Evolutionary conservation across 2,888 invertebrate genomes (phyloP), one percentile per base, ranked within the genome.

Genomic region (Neoscelio sp.): DNA sequence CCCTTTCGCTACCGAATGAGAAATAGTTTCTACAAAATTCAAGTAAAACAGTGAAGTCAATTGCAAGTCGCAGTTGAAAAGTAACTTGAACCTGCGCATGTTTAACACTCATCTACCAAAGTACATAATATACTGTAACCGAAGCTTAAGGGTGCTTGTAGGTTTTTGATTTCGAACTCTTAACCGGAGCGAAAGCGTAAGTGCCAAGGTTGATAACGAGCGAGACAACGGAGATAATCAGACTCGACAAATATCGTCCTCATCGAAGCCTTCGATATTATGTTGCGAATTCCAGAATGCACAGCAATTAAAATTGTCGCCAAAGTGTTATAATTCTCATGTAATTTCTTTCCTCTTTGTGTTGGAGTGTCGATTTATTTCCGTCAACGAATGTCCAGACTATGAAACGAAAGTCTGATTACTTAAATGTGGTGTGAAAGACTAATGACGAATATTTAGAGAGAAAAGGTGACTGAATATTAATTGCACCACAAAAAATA

Each of bases 81-180:
- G 26, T 5, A 26, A 26, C 26, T 6, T 6, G 4, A 26, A 26
- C 26, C 26, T 26, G 26, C 26, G 3, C 26, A 26, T 26, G 26
- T 26, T 26, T 3, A 26, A 26, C 26, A 26, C 26, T 26, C 13
- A 44, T 42, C 30, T n/a, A 26, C n/a, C 8, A 20, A 2, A 10
- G 35, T 28, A 38, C 26, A 38, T 10, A 28, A 2, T 58, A 3
- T 52, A 52, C 26, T 33, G 56, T 64, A 70, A 62, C 50, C 15
- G 15, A 64, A 56, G 38, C 42, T 60, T 13, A 42, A 77, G 65
- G 26, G 71, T 33, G 50, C 58, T 77, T 40, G 12, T 65, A 60
- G 46, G 70, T 77, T 77, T 77, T 71, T 65, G 52, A 77, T 77
- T 77, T 60, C 52, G 52, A 58, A 48, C 65, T 65, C 42, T 77